Evolutionary conservation across 2,888 invertebrate genomes (phyloP), one percentile per base, ranked within the genome.

Genomic region (Dryomyza anilis): DNA sequence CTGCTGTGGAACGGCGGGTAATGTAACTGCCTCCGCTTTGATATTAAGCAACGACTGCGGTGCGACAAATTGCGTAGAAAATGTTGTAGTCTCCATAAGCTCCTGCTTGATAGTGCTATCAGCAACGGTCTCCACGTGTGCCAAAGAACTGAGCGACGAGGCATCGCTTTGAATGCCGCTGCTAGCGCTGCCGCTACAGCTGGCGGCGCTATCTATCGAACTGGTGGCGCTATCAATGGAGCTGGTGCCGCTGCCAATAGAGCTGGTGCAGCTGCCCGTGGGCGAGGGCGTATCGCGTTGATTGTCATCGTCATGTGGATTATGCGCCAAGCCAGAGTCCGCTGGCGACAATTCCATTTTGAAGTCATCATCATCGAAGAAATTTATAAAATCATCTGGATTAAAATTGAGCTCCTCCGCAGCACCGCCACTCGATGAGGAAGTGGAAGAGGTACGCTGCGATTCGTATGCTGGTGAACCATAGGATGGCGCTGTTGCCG

Each of bases 251-350:
- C 78, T 78, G 8, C 77, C 75, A 61, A 73, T 73, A 14, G 75
- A 79, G 60, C 74, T 73, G 33, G 72, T 71, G 33, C 71, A 75
- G 57, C 81, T 81, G 10, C 74, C 78, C 3, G 80, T 79, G 0
- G 82, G 81, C 1, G 82, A 82, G 1, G 82, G 81, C 2, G 81
- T 81, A 45, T 74, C 72, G 0, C 82, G 75, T 50, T 73, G 69
- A 59, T 70, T 19, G 63, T 72, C 55, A 68, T 74, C 64, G 16
- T 66, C 63, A n/a, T n/a, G n/a, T n/a, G n/a, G n/a, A n/a, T n/a
- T n/a, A n/a, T n/a, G n/a, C n/a, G n/a, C n/a, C 36, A 66, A 62
- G 23, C 65, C 53, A 25, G 64, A 61, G 16, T 62, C 58, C 6
- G 72, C 73, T 33, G 64, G 62, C 12, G 73, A 71, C 45, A 75